A percentile compares a stretch with the other conserved stretches of the same genome.
These are phyloP conservation scores for Acarapis woodi DNA, from an alignment of 1,140 invertebrate genomes.

Conservation along the genomic window DNA sequence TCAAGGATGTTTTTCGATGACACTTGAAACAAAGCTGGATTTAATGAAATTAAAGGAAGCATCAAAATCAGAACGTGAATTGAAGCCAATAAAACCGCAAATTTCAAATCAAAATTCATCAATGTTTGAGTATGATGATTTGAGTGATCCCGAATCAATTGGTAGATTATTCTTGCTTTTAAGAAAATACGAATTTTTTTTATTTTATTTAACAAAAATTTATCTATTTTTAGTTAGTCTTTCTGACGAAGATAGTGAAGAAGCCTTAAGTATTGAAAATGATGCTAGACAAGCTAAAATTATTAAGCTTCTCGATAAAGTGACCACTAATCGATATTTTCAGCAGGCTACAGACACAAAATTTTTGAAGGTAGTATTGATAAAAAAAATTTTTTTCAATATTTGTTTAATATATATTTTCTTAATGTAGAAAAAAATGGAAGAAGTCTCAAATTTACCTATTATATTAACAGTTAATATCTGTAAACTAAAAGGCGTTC, in stretches of 20 bases:
- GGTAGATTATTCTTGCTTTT: too few relatives aligned
- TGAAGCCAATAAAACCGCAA: not conserved
- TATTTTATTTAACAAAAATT: too few relatives aligned
- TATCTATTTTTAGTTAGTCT: too few relatives aligned
- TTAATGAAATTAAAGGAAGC: slow-evolving; percentile 42
- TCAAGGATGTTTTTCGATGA: slow-evolving; percentile 55
- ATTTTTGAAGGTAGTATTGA: too few relatives aligned
- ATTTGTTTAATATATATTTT: slow-evolving; percentile 8
- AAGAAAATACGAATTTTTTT: too few relatives aligned
- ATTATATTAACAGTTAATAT: slow-evolving; percentile 63
- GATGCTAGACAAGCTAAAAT: slow-evolving; percentile 26
- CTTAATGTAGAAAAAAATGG: slow-evolving; percentile 20
- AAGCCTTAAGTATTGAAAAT: not conserved
- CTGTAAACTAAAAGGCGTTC: slow-evolving; percentile 40
- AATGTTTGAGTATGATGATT: not conserved
- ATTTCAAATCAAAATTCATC: not conserved
- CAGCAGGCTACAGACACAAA: slow-evolving; percentile 32
- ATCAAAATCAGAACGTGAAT: not conserved
- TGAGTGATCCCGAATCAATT: not conserved
- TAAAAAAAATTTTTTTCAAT: slow-evolving; percentile 7
- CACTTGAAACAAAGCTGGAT: slow-evolving; percentile 81
- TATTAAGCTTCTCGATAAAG: slow-evolving; percentile 55
- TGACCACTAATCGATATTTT: slow-evolving; percentile 67
- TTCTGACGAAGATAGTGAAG: slow-evolving; percentile 3
- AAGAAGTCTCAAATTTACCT: slow-evolving; percentile 55